Base-by-base conservation (phyloP, 2,113 vertebrate genomes). In the Sarotherodon lohbergeri region DNA sequence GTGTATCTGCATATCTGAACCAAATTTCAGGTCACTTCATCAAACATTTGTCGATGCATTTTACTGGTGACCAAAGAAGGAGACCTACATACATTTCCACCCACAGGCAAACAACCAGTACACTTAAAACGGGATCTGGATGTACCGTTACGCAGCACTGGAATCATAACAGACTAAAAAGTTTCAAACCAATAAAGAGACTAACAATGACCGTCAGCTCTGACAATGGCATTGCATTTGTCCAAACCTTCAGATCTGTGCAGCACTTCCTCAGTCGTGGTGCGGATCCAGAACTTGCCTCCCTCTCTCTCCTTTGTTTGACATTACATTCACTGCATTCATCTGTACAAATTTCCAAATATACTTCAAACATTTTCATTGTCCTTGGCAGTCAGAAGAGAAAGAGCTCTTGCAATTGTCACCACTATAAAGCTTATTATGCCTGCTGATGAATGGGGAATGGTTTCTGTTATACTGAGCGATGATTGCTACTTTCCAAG, bases 401-500 rank as follows among this genome's bases (percentile, higher is more conserved):
- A 83, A 36, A 50, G 79, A 80, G 61, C 22, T 39, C 9, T 5
- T 9, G 83, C 82, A 19, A 84, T 81, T 85, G 87, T 91, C 73
- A 46, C 52, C n/a, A 59, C 63, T 82, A 92, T 87, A 76, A 87
- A 86, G 84, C 87, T 86, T 66, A 90, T 91, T 89, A 91, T 85
- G 84, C 6, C 82, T 14, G 48, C 89, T 89, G 89, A 94, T 91
- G 86, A 92, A 90, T 85, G 87, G 88, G 14, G 36, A 92, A 55
- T 32, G 12, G 55, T 88, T 89, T 84, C 84, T 85, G 76, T 80
- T 84, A 68, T 9, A 61, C 56, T 48, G 55, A 13, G 63, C 36
- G 29, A 52, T 84, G 89, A 89, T 54, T 71, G 80, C 83, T 55
- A 79, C 85, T 87, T 91, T 84, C 92, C 91, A 91, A 94, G 93